These are phyloP conservation scores for Lepidurus arcticus DNA, from an alignment of 1,140 invertebrate genomes.

Conservation along the genomic window DNA sequence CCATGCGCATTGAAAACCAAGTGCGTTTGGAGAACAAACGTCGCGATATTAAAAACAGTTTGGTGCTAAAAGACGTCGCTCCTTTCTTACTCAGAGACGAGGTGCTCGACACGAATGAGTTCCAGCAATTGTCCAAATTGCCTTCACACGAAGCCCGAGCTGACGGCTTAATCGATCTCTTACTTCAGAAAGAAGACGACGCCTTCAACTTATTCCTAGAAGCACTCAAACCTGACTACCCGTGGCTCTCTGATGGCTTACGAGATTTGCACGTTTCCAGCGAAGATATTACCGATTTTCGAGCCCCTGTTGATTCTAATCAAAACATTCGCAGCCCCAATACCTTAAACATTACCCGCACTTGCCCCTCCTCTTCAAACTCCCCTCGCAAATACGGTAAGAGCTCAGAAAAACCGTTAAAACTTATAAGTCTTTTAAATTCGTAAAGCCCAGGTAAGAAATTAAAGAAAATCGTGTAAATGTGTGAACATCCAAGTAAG, in stretches of 20 bases:
- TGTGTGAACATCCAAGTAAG: too few relatives aligned
- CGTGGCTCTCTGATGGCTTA: not conserved
- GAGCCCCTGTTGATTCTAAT: not conserved
- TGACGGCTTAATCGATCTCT: not conserved
- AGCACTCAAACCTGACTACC: not conserved
- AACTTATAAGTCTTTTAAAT: not conserved
- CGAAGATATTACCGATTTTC: constrained; percentile 17
- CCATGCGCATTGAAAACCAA: not conserved
- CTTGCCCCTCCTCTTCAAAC: not conserved
- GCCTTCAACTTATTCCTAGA: not conserved
- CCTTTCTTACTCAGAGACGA: not conserved
- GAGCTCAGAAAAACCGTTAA: not conserved
- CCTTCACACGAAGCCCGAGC: not conserved
- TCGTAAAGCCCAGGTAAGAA: not conserved
- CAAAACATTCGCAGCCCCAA: not conserved
- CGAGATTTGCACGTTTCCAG: not conserved
- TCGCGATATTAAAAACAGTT: not conserved
- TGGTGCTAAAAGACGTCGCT: not conserved
- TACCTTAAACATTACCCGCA: not conserved
- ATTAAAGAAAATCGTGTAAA: too few relatives aligned
- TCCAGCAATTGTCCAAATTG: not conserved
- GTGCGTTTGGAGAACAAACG: not conserved
- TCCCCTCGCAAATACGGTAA: not conserved
- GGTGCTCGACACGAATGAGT: not conserved
- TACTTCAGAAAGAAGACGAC: constrained; percentile 1